Base-by-base conservation (phyloP, 2,888 invertebrate species). In the Tetragonula carbonaria region DNA sequence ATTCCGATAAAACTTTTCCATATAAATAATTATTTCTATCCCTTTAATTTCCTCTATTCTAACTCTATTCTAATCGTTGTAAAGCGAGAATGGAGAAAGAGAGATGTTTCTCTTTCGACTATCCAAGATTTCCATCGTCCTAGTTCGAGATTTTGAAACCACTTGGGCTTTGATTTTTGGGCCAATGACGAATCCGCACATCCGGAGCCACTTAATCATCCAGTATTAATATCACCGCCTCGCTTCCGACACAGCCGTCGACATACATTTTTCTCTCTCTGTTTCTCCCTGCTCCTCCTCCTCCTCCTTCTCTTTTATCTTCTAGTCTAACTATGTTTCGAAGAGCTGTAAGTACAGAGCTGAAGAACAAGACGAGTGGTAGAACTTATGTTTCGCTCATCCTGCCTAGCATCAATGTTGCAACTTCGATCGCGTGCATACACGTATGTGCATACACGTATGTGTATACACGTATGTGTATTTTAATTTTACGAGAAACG, bases 161-260 rank as follows among this genome's bases (percentile, higher is more conserved):
- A 11, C 80, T 78, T 80, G 86, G 85, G 82, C 85, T 86, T 86
- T 85, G 82, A 88, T 87, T 91, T 88, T 88, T 83, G 86, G 92
- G 90, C 90, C 90, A 90, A 89, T 90, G 86, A 77, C 88, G 88
- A 90, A 86, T 86, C 72, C 83, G 86, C 87, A 90, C 94, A 94
- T 93, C 92, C 92, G 93, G 91, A 91, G 88, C 83, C 90, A 91
- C 91, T 94, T 93, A 92, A 94, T 94, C 94, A 94, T 84, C 91
- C 90, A 93, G 93, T 94, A 94, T 94, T 94, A 93, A 93, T 94
- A 94, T 89, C 92, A 88, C 85, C 80, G 84, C 90, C 85, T 80
- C 82, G 88, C 87, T 91, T 90, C 91, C 91, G 90, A 90, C 86
- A 79, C 82, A 86, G 82, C 87, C 87, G 81, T 81, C 79, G 81